Evolutionary conservation across 1,140 invertebrate genomes (phyloP).

Genomic region (Drosophila kohkoa): DNA sequence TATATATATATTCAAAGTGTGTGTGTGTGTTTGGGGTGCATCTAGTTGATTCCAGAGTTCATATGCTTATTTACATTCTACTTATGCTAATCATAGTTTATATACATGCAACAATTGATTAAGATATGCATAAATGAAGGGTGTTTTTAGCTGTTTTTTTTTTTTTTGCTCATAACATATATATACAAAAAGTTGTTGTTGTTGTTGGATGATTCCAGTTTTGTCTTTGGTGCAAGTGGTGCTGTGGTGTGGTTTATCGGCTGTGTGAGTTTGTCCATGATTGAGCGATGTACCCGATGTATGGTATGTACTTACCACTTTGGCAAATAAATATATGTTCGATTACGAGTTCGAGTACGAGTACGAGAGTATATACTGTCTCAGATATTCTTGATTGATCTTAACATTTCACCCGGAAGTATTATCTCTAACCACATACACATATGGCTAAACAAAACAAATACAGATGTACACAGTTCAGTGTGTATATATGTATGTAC

Average conservation of each 20-base stretch:
- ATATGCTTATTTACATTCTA: constrained; percentile 7
- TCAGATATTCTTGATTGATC: background rate
- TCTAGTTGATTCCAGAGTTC: constrained; percentile 2
- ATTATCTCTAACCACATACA: background rate
- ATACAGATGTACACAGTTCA: background rate
- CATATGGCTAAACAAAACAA: background rate
- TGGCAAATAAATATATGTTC: background rate
- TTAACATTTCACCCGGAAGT: background rate
- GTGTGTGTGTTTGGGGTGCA: background rate
- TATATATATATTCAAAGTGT: background rate
- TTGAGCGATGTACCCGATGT: constrained; percentile 11
- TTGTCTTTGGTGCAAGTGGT: constrained; percentile 29
- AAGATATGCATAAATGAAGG: background rate
- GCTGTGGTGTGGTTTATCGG: constrained; percentile 24
- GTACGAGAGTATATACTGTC: background rate
- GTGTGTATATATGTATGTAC: too few species aligned
- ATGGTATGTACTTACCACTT: constrained; percentile 39
- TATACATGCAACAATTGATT: constrained; percentile 1
- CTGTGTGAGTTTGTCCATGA: constrained; percentile 36
- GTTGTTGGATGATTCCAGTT: constrained; percentile 21
- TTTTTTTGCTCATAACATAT: background rate
- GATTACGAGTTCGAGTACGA: too few species aligned
- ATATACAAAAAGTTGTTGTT: background rate
- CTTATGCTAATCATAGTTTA: background rate
- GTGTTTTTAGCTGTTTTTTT: constrained; percentile 3